These are phyloP conservation scores for Caenorhabditis drosophilae DNA, from an alignment of 2,888 invertebrate genomes.

Conservation along the genomic window DNA sequence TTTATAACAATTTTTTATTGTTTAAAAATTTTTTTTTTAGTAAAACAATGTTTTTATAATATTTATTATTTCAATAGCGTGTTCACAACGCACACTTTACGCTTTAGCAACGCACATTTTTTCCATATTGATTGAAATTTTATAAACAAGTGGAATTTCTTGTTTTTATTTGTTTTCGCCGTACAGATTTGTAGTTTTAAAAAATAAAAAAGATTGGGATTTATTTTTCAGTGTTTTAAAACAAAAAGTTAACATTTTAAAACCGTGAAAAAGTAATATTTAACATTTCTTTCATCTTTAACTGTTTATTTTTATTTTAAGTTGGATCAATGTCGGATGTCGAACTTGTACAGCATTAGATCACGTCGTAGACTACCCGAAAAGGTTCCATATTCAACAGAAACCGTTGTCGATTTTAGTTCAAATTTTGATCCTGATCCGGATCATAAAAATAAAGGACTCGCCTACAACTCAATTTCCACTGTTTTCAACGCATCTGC, in stretches of 20 bases:
- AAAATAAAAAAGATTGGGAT: too few relatives aligned
- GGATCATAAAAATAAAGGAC: conserved; percentile 34
- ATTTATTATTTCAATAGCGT: too few relatives aligned
- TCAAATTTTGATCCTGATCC: conserved; percentile 19
- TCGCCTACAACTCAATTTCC: conserved; percentile 46
- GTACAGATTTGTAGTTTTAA: background rate
- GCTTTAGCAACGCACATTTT: conserved; percentile 26
- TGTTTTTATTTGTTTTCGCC: conserved; percentile 14
- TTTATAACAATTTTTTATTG: too few relatives aligned
- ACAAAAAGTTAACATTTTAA: too few relatives aligned
- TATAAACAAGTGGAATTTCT: conserved; percentile 3
- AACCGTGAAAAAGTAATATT: too few relatives aligned
- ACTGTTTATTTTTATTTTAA: too few relatives aligned
- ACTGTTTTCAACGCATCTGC: conserved; percentile 62
- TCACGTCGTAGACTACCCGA: conserved; percentile 40
- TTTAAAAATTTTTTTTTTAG: too few relatives aligned
- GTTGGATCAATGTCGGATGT: conserved; percentile 60
- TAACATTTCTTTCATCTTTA: too few relatives aligned
- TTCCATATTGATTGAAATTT: conserved; percentile 9
- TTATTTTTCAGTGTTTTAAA: too few relatives aligned
- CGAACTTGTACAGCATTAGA: conserved; percentile 50
- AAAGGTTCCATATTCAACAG: conserved; percentile 13
- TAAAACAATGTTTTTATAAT: too few relatives aligned
- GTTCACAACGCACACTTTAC: conserved; percentile 13
- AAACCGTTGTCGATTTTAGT: conserved; percentile 26